Percentiles rank a stretch among this genome's conserved stretches.
Conservation (phyloP, 2,113 vertebrate species). For the Cryptoleucopteryx plumbea region DNA sequence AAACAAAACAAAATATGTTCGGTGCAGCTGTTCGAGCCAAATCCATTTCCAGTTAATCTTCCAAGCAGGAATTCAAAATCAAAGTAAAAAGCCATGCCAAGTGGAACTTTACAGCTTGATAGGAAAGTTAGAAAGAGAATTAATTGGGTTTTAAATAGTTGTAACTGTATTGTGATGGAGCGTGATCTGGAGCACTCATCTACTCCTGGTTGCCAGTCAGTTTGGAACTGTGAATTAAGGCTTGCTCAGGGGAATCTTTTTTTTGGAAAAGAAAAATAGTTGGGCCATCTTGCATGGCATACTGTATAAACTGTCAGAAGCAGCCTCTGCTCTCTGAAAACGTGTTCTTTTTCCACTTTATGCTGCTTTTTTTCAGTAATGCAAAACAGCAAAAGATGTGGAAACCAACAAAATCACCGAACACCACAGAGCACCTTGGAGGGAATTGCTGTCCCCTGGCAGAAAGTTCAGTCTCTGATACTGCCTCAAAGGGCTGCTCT, state of each 20-base stretch:
- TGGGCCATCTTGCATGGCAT: not conserved
- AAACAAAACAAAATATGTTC: slow-evolving; percentile 56
- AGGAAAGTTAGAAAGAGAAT: slow-evolving; percentile 39
- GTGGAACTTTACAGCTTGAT: slow-evolving; percentile 34
- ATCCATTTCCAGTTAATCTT: slow-evolving; percentile 50
- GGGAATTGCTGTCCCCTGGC: fast-evolving
- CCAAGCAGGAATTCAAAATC: slow-evolving; percentile 50
- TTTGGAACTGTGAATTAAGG: not conserved
- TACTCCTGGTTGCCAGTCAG: not conserved
- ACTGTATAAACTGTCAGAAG: not conserved
- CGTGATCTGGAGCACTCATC: not conserved
- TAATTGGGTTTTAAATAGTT: slow-evolving; percentile 55
- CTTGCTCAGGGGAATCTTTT: not conserved
- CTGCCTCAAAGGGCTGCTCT: not conserved
- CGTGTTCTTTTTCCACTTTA: not conserved
- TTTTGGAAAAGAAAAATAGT: not conserved
- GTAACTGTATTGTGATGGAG: slow-evolving; percentile 39
- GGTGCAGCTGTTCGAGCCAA: not conserved
- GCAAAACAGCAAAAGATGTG: not conserved
- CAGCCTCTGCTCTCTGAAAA: not conserved
- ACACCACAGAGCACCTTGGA: not conserved
- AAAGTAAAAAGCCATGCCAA: slow-evolving; percentile 48
- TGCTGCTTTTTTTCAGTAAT: not conserved
- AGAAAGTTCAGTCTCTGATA: not conserved
- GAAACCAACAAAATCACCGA: not conserved